Conservation (phyloP, 1,140 invertebrate species). For the Atta texana region DNA sequence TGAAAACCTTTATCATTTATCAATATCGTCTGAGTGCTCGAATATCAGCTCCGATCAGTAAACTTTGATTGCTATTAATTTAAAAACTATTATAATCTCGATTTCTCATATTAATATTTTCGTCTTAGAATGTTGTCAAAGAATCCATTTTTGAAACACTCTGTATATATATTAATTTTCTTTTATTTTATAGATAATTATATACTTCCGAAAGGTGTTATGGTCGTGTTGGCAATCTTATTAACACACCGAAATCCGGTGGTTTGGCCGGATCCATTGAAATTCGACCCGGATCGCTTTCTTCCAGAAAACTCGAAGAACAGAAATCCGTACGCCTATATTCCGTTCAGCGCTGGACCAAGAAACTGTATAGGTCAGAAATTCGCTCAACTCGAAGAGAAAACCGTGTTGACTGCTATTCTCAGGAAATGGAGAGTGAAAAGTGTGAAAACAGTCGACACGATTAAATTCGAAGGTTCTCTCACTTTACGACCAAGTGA, state of each 20-base stretch:
- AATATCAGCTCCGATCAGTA: no score
- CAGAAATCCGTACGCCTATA: constrained; percentile 88
- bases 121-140: no score
- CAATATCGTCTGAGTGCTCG: no score
- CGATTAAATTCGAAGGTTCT: constrained; percentile 73
- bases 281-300: constrained; percentile 88
- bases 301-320: constrained; percentile 85
- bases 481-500: constrained; percentile 78
- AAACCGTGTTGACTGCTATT: constrained; percentile 86
- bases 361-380: constrained; percentile 73
- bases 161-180: neutral
- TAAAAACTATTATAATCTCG: no score
- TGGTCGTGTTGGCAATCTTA: constrained; percentile 84
- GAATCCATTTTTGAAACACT: no score
- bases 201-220: constrained; percentile 82
- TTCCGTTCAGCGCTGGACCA: constrained; percentile 84
- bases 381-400: constrained; percentile 87
- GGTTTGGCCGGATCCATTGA: constrained; percentile 90
- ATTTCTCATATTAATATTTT: no score
- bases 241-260: constrained; percentile 86
- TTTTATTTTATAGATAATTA: constrained; percentile 66
- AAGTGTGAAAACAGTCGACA: constrained; percentile 78
- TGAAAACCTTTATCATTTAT: no score
- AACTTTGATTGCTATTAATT: no score
- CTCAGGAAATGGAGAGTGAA: constrained; percentile 87